These are phyloP conservation scores for Avahi laniger DNA, from an alignment of 2,797 vertebrate species.

Conservation along the genomic window DNA sequence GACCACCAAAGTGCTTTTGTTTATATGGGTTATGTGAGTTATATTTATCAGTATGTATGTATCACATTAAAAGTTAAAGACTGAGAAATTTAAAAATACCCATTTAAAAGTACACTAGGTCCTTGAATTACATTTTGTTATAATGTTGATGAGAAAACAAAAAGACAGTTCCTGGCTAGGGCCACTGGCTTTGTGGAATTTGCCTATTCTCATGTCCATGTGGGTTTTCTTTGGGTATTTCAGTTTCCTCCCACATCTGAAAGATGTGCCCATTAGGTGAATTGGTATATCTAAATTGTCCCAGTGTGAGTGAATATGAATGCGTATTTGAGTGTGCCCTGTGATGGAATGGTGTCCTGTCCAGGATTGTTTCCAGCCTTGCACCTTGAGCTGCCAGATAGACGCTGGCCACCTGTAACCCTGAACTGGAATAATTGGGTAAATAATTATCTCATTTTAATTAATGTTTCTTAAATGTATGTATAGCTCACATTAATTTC, in stretches of 20 bases:
- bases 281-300: neutral
- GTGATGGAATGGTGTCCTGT: neutral
- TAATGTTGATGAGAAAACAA: neutral
- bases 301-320: neutral
- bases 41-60: neutral
- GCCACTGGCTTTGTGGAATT: neutral
- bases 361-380: neutral
- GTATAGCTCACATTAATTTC: neutral
- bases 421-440: neutral
- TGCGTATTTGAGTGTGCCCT: neutral
- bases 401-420: neutral
- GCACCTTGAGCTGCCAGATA: neutral
- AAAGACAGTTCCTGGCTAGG: neutral
- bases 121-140: neutral
- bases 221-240: neutral
- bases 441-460: neutral
- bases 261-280: neutral
- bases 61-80: slow-evolving; percentile 3
- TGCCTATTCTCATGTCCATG: neutral
- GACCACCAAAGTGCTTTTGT: neutral
- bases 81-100: slow-evolving; percentile 22
- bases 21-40: neutral
- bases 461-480: neutral
- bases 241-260: neutral
- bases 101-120: slow-evolving; percentile 14